Conservation (phyloP, 2,888 invertebrate species). For the Eudemis profundana region DNA sequence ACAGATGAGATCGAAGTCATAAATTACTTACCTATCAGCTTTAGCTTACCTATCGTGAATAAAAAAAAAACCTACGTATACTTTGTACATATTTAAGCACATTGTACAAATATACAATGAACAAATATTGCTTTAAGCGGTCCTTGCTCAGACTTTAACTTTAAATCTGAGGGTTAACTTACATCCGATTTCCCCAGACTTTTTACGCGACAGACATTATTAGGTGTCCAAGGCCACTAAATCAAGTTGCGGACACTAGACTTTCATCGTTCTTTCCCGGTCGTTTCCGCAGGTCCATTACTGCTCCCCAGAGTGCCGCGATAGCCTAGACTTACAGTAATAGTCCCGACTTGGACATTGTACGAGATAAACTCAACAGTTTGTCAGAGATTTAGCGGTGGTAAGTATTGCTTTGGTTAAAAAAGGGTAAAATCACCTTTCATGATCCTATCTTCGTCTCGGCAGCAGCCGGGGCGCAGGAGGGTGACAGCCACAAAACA, state of each 20-base stretch:
- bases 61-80: too few relatives aligned
- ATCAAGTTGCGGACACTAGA: constrained; percentile 70
- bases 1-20: too few relatives aligned
- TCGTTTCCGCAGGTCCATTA: constrained; percentile 74
- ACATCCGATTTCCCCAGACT: constrained; percentile 16
- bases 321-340: constrained; percentile 64
- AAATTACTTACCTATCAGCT: too few relatives aligned
- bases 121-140: neutral
- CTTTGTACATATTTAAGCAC: constrained; percentile 78
- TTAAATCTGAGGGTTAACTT: constrained; percentile 19
- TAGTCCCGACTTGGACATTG: constrained; percentile 58
- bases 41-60: too few relatives aligned
- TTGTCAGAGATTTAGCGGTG: constrained; percentile 43
- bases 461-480: constrained; percentile 56
- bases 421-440: constrained; percentile 65
- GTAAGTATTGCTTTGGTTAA: constrained; percentile 33
- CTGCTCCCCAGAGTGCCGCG: constrained; percentile 63
- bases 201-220: constrained; percentile 57
- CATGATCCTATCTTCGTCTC: constrained; percentile 79
- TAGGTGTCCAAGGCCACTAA: constrained; percentile 66
- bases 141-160: constrained; percentile 3
- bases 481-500: constrained; percentile 53
- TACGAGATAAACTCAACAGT: constrained; percentile 53
- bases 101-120: constrained; percentile 54
- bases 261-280: constrained; percentile 68